Conservation (phyloP, 1,140 invertebrate genomes). For the Drosophila erecta region DNA sequence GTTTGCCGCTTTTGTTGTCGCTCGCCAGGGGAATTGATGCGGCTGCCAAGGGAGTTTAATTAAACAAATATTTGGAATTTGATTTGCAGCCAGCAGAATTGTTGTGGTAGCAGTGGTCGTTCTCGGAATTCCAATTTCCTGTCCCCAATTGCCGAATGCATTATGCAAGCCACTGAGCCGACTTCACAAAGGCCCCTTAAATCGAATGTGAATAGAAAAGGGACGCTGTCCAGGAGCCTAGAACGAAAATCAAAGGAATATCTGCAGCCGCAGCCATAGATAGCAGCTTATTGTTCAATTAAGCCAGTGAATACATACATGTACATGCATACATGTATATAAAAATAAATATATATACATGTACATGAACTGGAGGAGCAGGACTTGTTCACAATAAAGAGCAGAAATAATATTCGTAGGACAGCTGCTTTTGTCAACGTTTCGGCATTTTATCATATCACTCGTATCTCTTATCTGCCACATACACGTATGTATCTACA, state of each 20-base stretch:
- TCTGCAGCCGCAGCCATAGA: background rate
- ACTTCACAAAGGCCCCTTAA: slow-evolving; percentile 2
- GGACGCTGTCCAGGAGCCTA: background rate
- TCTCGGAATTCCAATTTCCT: slow-evolving; percentile 49
- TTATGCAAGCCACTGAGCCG: slow-evolving; percentile 26
- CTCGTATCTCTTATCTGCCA: slow-evolving; percentile 11
- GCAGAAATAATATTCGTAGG: background rate
- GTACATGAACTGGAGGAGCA: too few relatives aligned
- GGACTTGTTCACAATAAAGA: background rate
- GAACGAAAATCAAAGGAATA: slow-evolving; percentile 24
- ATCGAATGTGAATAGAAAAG: slow-evolving; percentile 25
- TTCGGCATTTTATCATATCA: slow-evolving; percentile 24
- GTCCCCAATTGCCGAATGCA: slow-evolving; percentile 30
- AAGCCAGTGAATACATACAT: background rate
- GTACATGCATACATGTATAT: too few relatives aligned
- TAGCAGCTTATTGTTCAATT: slow-evolving; percentile 22
- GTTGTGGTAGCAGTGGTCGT: background rate
- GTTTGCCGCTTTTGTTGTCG: slow-evolving; percentile 37
- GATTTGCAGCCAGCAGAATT: slow-evolving; percentile 15
- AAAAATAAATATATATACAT: too few relatives aligned
- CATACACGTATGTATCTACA: slow-evolving; percentile 9
- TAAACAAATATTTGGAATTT: slow-evolving; percentile 55
- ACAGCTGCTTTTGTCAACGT: background rate
- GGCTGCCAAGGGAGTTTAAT: slow-evolving; percentile 42
- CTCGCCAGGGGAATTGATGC: slow-evolving; percentile 17